These are phyloP conservation scores for Sarcophaga caerulescens DNA, from an alignment of 2,888 invertebrate species.

Conservation along the genomic window DNA sequence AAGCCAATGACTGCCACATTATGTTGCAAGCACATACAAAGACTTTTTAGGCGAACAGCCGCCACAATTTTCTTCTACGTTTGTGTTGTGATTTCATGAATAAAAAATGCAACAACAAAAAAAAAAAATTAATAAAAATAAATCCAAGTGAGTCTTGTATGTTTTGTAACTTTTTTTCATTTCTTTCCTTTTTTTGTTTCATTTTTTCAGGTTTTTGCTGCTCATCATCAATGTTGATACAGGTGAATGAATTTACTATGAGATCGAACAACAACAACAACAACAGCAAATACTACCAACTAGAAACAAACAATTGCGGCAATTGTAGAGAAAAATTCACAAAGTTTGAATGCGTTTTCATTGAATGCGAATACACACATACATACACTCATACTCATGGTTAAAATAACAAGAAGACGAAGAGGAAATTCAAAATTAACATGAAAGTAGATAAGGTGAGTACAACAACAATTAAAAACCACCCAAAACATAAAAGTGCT, in stretches of 20 bases:
- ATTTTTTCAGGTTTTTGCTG: background rate
- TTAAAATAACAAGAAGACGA: no score
- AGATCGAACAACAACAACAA: background rate
- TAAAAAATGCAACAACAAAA: background rate
- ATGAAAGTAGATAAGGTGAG: no score
- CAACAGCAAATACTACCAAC: no score
- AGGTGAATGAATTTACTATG: slow-evolving; percentile 50
- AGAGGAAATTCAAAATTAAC: no score
- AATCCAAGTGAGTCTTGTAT: slow-evolving; percentile 15
- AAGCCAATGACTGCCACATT: slow-evolving; percentile 46
- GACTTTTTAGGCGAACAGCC: background rate
- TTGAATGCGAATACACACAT: no score
- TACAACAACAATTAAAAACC: no score
- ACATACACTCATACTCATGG: no score
- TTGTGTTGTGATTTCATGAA: slow-evolving; percentile 36
- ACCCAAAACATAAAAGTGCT: no score
- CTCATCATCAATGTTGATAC: slow-evolving; percentile 35
- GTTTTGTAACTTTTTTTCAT: background rate
- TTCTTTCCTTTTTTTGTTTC: background rate
- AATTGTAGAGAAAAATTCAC: no score
- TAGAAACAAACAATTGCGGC: no score
- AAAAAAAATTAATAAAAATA: no score
- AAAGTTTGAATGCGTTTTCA: no score
- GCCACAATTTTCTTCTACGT: slow-evolving; percentile 6
- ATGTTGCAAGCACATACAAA: slow-evolving; percentile 30